phyloP scores from a whole-genome alignment of 2,888 invertebrate genomes.

The Pilophorus perplexus region DNA sequence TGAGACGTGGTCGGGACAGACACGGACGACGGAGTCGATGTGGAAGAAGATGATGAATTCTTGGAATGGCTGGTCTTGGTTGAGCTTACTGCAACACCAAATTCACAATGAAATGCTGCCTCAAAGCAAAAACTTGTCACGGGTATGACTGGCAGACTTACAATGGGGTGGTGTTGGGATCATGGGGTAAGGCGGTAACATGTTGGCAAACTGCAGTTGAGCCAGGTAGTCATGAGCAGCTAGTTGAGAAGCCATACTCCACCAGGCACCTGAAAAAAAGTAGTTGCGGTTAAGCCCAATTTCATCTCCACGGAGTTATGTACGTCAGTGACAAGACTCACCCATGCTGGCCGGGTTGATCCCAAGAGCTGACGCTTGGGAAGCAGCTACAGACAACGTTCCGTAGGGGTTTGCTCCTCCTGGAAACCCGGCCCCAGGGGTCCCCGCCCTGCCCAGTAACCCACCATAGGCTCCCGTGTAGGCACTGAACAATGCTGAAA shows the following conservation, averaged over 20 bases:
- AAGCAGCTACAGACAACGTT: constrained; percentile 79
- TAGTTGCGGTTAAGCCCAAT: background rate
- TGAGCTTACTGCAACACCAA: constrained; percentile 32
- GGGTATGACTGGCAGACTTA: background rate
- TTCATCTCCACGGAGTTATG: background rate
- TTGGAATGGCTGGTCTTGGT: constrained; percentile 43
- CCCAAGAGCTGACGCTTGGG: constrained; percentile 79
- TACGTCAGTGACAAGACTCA: background rate
- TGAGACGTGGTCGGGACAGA: constrained; percentile 33
- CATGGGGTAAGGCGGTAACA: constrained; percentile 47
- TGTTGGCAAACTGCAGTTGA: constrained; percentile 60
- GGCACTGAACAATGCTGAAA: constrained; percentile 46
- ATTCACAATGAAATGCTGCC: background rate
- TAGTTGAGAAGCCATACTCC: constrained; percentile 85
- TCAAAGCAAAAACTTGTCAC: constrained; percentile 1
- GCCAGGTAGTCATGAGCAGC: constrained; percentile 86
- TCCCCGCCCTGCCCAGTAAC: constrained; percentile 50
- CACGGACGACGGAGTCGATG: constrained; percentile 37
- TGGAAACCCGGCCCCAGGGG: constrained; percentile 50
- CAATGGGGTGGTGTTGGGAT: constrained; percentile 44
- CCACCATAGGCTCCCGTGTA: constrained; percentile 50
- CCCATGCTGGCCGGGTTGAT: constrained; percentile 61
- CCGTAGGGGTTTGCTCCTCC: constrained; percentile 53
- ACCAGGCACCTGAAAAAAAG: constrained; percentile 70
- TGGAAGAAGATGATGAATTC: constrained; percentile 38